Percentiles rank a stretch among this genome's conserved stretches.
These are phyloP conservation scores for Agriopis aurantiaria DNA, from an alignment of 2,888 invertebrate species.

Conservation along the genomic window DNA sequence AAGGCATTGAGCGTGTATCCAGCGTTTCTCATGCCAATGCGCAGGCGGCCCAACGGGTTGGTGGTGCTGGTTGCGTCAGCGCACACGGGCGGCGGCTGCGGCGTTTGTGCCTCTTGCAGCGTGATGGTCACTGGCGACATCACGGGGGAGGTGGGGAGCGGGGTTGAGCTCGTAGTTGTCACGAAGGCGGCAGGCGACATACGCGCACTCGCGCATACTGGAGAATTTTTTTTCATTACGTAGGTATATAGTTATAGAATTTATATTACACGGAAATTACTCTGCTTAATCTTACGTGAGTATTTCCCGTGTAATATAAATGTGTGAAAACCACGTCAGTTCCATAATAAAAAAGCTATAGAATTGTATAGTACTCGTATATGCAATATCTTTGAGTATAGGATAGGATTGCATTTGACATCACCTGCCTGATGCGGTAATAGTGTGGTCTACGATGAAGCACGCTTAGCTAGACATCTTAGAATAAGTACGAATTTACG, in stretches of 20 bases:
- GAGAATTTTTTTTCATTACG: no score
- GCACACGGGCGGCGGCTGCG: constrained; percentile 58
- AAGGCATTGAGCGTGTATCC: constrained; percentile 69
- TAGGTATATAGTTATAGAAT: no score
- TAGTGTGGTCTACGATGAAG: no score
- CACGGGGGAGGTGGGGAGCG: constrained; percentile 49
- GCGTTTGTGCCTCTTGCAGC: constrained; percentile 60
- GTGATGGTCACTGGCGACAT: constrained; percentile 56
- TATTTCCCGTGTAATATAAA: no score
- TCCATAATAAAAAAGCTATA: no score
- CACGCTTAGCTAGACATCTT: no score
- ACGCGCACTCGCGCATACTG: constrained; percentile 66
- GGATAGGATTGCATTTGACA: background rate
- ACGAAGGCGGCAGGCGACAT: constrained; percentile 51
- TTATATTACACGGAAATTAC: no score
- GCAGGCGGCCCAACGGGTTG: constrained; percentile 72
- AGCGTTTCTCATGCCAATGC: constrained; percentile 81
- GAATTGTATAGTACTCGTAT: no score
- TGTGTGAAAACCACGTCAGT: no score
- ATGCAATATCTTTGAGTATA: background rate
- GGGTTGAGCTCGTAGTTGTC: constrained; percentile 50
- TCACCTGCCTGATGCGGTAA: no score
- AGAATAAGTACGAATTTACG: no score
- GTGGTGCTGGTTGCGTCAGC: constrained; percentile 61
- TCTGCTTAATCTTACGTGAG: no score